phyloP scores from a whole-genome alignment of 2,888 invertebrate species.

The Peribatodes rhomboidaria region DNA sequence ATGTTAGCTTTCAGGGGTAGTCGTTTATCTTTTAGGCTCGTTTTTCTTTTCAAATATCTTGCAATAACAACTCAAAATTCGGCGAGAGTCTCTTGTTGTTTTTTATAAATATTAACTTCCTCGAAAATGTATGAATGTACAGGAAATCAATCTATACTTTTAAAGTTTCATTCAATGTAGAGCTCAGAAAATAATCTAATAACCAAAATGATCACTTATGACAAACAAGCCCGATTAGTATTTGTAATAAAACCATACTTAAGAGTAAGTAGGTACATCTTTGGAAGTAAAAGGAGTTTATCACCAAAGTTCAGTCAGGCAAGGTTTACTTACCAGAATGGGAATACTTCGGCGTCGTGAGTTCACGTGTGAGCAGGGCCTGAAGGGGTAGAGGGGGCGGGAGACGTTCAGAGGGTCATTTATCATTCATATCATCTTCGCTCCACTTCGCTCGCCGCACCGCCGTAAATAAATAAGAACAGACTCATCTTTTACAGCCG shows the following conservation, averaged over 20 bases:
- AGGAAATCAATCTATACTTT: too few species aligned
- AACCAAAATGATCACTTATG: too few species aligned
- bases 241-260: not conserved
- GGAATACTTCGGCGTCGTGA: constrained; percentile 73
- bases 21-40: not conserved
- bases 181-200: too few species aligned
- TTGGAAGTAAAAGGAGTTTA: constrained; percentile 58
- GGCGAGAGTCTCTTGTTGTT: too few species aligned
- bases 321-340: constrained; percentile 70
- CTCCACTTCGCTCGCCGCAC: constrained; percentile 87
- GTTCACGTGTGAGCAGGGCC: constrained; percentile 80
- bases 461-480: constrained; percentile 87
- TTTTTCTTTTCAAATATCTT: too few species aligned
- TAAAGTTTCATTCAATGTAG: too few species aligned
- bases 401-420: constrained; percentile 81
- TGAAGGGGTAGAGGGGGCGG: constrained; percentile 54
- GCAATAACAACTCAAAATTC: too few species aligned
- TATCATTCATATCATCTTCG: constrained; percentile 87
- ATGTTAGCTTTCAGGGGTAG: not conserved
- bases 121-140: too few species aligned
- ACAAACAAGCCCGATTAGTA: too few species aligned
- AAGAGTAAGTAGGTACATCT: not conserved
- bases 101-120: too few species aligned
- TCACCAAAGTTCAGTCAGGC: constrained; percentile 73
- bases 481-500: constrained; percentile 86